Evolutionary conservation across 64 coral and sea anemone species (phyloP).

Genomic region (Porites lutea): DNA sequence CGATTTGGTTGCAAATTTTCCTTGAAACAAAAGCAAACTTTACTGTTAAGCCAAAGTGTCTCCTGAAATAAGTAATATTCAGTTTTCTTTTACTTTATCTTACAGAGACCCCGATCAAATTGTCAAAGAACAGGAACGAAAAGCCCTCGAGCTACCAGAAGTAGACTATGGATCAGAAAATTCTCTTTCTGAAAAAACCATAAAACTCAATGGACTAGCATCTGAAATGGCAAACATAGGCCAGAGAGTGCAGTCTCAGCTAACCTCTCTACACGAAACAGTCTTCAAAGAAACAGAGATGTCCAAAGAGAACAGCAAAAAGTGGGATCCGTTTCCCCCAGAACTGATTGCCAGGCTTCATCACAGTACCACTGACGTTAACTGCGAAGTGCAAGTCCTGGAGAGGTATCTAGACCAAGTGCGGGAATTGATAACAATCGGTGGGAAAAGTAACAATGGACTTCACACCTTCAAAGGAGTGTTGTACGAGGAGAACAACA

Average conservation of each 20-base stretch:
- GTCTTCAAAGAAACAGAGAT: slow-evolving; percentile 27
- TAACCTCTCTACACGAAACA: slow-evolving; percentile 31
- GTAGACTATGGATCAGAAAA: background rate
- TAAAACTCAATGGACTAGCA: background rate
- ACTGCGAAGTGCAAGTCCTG: slow-evolving; percentile 16
- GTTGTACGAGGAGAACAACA: background rate
- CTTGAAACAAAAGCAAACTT: too few relatives aligned
- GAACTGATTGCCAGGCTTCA: slow-evolving; percentile 13
- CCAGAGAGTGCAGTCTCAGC: slow-evolving; percentile 12
- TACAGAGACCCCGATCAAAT: background rate
- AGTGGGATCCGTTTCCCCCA: slow-evolving; percentile 19
- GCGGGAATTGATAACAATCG: slow-evolving; percentile 4
- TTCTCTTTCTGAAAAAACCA: background rate
- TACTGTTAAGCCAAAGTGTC: too few relatives aligned
- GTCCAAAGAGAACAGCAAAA: background rate
- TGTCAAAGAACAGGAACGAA: background rate
- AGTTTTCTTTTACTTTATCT: background rate
- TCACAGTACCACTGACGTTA: slow-evolving; percentile 24
- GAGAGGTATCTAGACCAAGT: slow-evolving; percentile 43
- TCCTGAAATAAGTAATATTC: background rate
- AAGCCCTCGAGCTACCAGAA: background rate
- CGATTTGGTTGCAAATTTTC: too few relatives aligned
- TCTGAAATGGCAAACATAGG: slow-evolving; percentile 30
- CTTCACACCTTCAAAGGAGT: background rate
- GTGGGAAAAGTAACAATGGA: background rate